phyloP scores from a whole-genome alignment of 2,113 vertebrate genomes.

The Gobiocypris rarus region DNA sequence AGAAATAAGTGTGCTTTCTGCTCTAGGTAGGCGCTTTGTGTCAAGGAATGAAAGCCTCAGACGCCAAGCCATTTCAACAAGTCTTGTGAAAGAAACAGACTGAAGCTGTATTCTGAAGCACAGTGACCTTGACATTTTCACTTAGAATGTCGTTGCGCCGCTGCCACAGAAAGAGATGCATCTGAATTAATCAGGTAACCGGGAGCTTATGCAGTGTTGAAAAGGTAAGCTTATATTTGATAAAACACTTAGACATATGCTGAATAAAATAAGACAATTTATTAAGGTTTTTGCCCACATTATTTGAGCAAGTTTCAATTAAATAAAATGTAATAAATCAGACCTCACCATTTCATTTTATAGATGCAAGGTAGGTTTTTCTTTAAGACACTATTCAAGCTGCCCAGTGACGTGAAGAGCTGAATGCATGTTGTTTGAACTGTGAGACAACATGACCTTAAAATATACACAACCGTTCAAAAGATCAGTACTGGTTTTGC shows the following conservation, averaged over 20 bases:
- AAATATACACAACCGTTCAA: neutral
- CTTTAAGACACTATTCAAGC: neutral
- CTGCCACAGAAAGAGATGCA: slow-evolving; percentile 21
- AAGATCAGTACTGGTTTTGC: neutral
- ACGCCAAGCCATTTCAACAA: slow-evolving; percentile 27
- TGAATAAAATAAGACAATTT: neutral
- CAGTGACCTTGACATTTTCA: slow-evolving; percentile 43
- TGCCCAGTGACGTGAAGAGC: neutral
- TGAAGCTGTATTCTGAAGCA: slow-evolving; percentile 36
- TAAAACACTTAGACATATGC: neutral
- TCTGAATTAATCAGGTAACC: slow-evolving; percentile 39
- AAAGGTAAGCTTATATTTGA: slow-evolving; percentile 4
- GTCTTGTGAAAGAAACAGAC: slow-evolving; percentile 29
- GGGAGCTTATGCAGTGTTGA: slow-evolving; percentile 9
- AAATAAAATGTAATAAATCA: neutral
- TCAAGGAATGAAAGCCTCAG: slow-evolving; percentile 46
- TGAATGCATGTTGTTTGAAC: neutral
- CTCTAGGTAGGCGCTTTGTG: slow-evolving; percentile 13
- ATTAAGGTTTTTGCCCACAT: neutral
- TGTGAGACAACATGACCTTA: neutral
- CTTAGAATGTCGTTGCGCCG: slow-evolving; percentile 7
- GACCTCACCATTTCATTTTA: neutral
- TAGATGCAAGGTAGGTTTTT: neutral
- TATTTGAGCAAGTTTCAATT: too few relatives aligned
- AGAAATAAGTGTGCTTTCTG: slow-evolving; percentile 39